Evolutionary conservation across 2,797 vertebrate genomes (phyloP), one percentile per base, ranked within the genome.

Genomic region (Acrossocheilus fasciatus): DNA sequence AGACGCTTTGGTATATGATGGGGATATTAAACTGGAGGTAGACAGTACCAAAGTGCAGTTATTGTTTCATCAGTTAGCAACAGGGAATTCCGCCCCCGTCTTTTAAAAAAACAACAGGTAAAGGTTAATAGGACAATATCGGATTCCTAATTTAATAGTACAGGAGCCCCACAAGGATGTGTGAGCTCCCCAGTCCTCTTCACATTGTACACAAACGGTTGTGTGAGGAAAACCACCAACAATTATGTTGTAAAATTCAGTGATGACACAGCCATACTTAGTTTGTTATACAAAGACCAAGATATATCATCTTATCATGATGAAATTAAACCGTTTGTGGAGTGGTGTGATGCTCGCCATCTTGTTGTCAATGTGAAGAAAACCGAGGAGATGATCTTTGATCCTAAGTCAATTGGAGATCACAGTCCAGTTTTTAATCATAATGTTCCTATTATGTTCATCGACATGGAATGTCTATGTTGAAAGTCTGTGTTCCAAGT

Each of bases 341-440:
- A 76, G n/a, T 39, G 83, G 36, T 84, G 36, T 30, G 54, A 84
- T n/a, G 18, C 30, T 2, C 52, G 76, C 18, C 2, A 84, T 18
- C 57, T 76, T 15, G 36, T 66, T 76, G 30, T 75, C 11, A 84
- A 84, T 85, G 41, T 41, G 20, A 52, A 75, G 7, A 84, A 76
- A 64, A 76, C 41, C 1, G 41, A 84, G 41, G 7, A 6, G 34
- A 36, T 36, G 36, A 36, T 36, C 36, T 36, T 36, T 36, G 36
- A 36, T 36, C 36, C 36, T 36, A 36, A 62, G n/a, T 20, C 23
- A 9, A 18, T 84, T 10, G 72, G 70, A n/a, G 70, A 64, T 23
- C n/a, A 76, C 4, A n/a, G 39, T 41, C 30, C 52, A 41, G 45
- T 78, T 15, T 5, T 85, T 2, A 66, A 50, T 26, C 34, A 85